Conservation (phyloP, 2,113 vertebrate species). For the Crypturellus undulatus region DNA sequence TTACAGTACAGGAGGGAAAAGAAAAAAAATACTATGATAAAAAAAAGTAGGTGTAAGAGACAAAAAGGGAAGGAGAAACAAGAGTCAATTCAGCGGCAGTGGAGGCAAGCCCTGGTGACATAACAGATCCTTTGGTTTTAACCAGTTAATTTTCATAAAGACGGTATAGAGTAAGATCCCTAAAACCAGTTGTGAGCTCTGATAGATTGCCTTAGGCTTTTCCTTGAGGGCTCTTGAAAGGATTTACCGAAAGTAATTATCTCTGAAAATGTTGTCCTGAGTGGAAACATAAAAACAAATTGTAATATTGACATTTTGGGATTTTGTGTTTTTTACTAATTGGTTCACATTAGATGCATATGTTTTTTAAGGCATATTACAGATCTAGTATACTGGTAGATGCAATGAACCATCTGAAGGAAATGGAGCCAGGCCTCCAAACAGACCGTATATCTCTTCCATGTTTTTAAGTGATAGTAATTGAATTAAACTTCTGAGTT, state of each 20-base stretch:
- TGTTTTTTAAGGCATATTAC: not conserved
- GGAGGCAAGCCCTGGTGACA: not conserved
- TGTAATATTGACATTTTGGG: not conserved
- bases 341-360: not conserved
- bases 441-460: not conserved
- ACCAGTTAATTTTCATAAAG: not conserved
- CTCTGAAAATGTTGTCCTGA: not conserved
- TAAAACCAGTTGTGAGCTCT: no score
- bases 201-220: not conserved
- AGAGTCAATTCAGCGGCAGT: not conserved
- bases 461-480: not conserved
- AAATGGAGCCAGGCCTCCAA: not conserved
- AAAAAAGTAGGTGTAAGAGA: not conserved
- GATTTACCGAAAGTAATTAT: not conserved
- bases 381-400: not conserved
- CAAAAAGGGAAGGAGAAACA: not conserved
- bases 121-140: not conserved
- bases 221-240: not conserved
- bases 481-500: not conserved
- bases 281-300: not conserved
- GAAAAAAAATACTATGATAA: not conserved
- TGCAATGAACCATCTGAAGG: not conserved
- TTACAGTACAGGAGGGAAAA: not conserved
- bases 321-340: not conserved
- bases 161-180: not conserved